Conservation (phyloP, 2,888 invertebrate species). For the Maniola hyperantus region DNA sequence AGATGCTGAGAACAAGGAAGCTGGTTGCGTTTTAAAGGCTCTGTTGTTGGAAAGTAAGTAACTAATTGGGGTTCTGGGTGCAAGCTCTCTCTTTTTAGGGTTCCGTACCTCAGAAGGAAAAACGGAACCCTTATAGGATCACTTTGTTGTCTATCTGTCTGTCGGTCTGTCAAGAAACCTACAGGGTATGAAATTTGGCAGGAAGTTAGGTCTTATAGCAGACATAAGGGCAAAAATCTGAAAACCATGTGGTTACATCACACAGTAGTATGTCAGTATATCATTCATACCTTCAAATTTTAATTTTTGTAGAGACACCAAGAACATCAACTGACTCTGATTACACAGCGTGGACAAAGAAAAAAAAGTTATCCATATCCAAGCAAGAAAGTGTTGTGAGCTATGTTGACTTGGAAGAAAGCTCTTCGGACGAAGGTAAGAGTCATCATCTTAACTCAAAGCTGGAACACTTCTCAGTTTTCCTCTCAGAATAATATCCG, state of each 20-base stretch:
- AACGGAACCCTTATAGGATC: too few species aligned
- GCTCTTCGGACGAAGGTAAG: slow-evolving; percentile 64
- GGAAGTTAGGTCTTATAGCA: too few species aligned
- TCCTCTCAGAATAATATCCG: too few species aligned
- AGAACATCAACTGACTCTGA: not conserved
- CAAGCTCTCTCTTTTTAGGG: too few species aligned
- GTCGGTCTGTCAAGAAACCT: too few species aligned
- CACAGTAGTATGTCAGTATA: too few species aligned
- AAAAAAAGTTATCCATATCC: slow-evolving; percentile 7
- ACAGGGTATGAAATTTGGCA: too few species aligned
- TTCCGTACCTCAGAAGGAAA: too few species aligned
- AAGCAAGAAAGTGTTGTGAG: slow-evolving; percentile 21
- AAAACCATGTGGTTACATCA: too few species aligned
- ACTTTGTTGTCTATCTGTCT: too few species aligned
- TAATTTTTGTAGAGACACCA: slow-evolving; percentile 12
- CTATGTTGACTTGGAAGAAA: slow-evolving; percentile 59
- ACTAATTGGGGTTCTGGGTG: not conserved
- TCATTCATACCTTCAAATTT: not conserved
- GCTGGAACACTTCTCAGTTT: not conserved
- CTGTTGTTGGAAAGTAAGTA: slow-evolving; percentile 7
- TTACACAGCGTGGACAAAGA: not conserved
- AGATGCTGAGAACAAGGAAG: slow-evolving; percentile 12
- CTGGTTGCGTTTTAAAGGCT: not conserved
- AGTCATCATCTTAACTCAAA: not conserved
- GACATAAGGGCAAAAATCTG: too few species aligned